Conservation (phyloP, 2,888 invertebrate genomes). For the Meghimatium bilineatum region DNA sequence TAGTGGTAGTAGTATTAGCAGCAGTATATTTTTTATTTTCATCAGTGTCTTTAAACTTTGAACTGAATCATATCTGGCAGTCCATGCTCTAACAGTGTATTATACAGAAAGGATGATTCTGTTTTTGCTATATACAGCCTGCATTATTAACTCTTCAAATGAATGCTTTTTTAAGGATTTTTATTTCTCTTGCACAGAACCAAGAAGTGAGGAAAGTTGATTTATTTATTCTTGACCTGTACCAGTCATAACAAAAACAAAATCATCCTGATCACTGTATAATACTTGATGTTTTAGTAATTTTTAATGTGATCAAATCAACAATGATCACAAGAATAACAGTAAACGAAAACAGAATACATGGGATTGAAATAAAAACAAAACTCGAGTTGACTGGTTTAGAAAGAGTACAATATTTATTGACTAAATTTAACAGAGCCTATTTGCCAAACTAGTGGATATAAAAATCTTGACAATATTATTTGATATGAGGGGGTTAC, state of each 20-base stretch:
- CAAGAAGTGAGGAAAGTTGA: conserved; percentile 36
- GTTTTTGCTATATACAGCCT: conserved; percentile 3
- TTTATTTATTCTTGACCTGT: background rate
- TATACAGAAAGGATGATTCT: conserved; percentile 14
- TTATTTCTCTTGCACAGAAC: conserved; percentile 12
- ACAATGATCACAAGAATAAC: background rate
- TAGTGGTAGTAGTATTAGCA: too few relatives aligned
- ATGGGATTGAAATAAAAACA: conserved; percentile 18
- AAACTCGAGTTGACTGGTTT: conserved; percentile 11
- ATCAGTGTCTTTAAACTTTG: too few relatives aligned
- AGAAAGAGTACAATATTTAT: conserved; percentile 23
- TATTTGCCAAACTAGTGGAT: conserved; percentile 2
- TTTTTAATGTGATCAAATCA: too few relatives aligned
- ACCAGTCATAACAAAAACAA: background rate
- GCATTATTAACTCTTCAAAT: background rate
- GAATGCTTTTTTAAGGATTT: background rate
- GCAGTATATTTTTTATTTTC: too few relatives aligned
- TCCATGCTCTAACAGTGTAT: background rate
- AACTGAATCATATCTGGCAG: too few relatives aligned
- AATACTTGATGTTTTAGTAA: background rate
- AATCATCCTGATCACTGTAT: conserved; percentile 3
- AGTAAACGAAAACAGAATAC: conserved; percentile 9
- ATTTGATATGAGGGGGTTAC: conserved; percentile 2
- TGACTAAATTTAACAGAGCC: conserved; percentile 12
- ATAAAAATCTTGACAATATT: background rate